phyloP scores from a whole-genome alignment of 2,113 vertebrate species.

The Phocoena phocoena region DNA sequence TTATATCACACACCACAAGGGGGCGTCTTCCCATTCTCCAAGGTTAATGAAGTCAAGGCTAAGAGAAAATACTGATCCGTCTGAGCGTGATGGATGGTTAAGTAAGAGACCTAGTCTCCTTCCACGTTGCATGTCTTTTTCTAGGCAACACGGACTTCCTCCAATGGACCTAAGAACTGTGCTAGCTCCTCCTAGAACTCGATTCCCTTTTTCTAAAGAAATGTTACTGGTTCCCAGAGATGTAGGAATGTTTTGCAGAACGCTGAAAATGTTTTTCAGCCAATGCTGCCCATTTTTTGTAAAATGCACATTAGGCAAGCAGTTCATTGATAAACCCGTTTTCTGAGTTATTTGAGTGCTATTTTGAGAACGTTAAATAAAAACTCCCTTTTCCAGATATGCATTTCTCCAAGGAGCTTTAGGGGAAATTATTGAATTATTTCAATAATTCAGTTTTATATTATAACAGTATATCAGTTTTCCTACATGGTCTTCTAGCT shows the following conservation, averaged over 20 bases:
- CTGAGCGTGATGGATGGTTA: background rate
- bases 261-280: background rate
- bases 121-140: background rate
- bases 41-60: background rate
- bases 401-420: constrained; percentile 69
- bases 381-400: constrained; percentile 73
- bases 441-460: background rate
- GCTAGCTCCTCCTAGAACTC: background rate
- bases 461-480: background rate
- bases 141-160: background rate
- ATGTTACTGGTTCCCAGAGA: background rate
- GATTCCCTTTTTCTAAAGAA: constrained; percentile 39
- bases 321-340: constrained; percentile 69
- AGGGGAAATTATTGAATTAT: constrained; percentile 70
- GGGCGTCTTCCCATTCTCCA: background rate
- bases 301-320: constrained; percentile 69
- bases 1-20: background rate
- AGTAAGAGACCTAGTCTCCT: background rate
- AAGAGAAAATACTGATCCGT: background rate
- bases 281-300: constrained; percentile 35
- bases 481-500: constrained; percentile 41
- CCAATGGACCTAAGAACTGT: background rate
- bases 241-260: background rate
- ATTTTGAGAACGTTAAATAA: constrained; percentile 71
- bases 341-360: constrained; percentile 62